Evolutionary conservation across 2,113 vertebrate genomes (phyloP), one percentile per base, ranked within the genome.

Genomic region (Ranitomeya variabilis): DNA sequence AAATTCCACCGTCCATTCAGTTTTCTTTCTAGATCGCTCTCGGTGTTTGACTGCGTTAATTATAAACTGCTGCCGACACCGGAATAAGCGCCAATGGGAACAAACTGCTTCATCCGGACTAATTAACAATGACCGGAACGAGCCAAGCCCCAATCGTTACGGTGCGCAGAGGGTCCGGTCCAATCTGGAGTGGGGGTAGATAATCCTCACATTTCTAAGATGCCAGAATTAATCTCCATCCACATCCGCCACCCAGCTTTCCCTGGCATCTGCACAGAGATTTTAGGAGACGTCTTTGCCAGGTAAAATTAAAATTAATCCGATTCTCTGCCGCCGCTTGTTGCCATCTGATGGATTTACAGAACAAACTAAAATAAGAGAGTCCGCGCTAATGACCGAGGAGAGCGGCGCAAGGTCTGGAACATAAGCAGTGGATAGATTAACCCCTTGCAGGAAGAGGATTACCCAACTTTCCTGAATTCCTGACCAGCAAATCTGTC

Each of bases 141-240:
- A 55, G n/a, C 23, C 80, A 21, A 45, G 16, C 18, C 18, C 9
- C 6, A 31, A 37, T 7, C 31, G 23, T 45, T 45, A 2, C 11
- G 31, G 16, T 82, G 15, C 64, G 66, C 64, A 21, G 80, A 64
- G 26, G 0, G 59, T 12, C 80, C 21, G 59, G 18, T 9, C 26
- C 9, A 10, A 18, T 45, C 23, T 12, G 6, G 62, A 14, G 59
- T 14, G 6, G 16, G 6, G 80, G 73, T 54, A 90, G 90, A 89
- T 91, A 90, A 83, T 89, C 81, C 90, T 13, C 90, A 80, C 69
- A 62, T 89, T 86, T 89, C 87, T 90, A 23, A 31, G 69, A 89
- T 91, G 81, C 57, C 45, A 83, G 0, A 90, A 91, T 91, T 90
- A 89, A 86, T 92, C 82, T 90, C 79, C 89, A 51, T 26, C 66